Evolutionary conservation across 2,888 invertebrate genomes (phyloP).

Genomic region (Microplitis deprimator): DNA sequence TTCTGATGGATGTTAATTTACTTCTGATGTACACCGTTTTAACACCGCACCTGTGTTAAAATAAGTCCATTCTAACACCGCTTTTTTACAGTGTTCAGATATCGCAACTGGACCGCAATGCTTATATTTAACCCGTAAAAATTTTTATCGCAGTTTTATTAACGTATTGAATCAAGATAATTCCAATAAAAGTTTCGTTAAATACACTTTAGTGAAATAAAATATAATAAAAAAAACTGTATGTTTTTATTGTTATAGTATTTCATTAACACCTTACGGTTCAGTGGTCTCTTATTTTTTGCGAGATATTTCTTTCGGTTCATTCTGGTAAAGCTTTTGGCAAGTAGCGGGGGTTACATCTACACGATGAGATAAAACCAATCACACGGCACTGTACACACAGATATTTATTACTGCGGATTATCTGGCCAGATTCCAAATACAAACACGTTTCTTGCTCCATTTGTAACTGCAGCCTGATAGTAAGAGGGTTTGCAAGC

Average conservation of each 20-base stretch:
- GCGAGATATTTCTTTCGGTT: slow-evolving; percentile 14
- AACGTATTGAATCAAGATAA: no score
- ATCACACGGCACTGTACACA: slow-evolving; percentile 67
- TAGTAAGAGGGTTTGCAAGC: slow-evolving; percentile 28
- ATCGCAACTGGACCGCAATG: no score
- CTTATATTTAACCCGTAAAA: no score
- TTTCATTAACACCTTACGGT: neutral
- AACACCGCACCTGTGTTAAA: no score
- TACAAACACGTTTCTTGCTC: slow-evolving; percentile 67
- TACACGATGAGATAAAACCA: slow-evolving; percentile 66
- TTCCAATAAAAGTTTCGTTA: neutral
- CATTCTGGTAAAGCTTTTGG: slow-evolving; percentile 26
- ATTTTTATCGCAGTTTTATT: no score
- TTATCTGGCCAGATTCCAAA: slow-evolving; percentile 69
- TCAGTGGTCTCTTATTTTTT: neutral
- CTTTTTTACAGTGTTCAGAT: no score
- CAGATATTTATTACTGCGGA: slow-evolving; percentile 69
- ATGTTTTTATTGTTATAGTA: neutral
- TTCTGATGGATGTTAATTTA: no score
- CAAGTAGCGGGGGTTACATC: slow-evolving; percentile 49
- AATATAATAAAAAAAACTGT: neutral
- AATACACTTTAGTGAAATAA: neutral
- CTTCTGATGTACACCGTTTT: no score
- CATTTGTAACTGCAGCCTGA: slow-evolving; percentile 37
- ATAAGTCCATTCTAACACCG: no score